Percentiles rank a stretch among this genome's conserved stretches.
Evolutionary conservation across 1,140 invertebrate species (phyloP).

Genomic region (Listronotus oregonensis): DNA sequence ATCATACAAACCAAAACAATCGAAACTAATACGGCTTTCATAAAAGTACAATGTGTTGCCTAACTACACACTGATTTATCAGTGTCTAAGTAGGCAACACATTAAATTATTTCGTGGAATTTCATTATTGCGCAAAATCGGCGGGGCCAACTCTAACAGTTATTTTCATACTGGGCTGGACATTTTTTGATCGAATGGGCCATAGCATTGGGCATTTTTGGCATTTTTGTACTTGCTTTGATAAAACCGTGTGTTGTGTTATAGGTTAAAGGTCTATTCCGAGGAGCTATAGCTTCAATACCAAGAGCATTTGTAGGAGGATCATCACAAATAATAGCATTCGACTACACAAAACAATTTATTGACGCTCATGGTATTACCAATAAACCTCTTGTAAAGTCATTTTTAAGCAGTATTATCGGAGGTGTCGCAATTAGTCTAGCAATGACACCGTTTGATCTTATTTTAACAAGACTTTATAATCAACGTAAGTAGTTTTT

Average conservation of each 20-base stretch:
- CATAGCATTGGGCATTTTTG: no score
- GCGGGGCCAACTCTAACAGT: no score
- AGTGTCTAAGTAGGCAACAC: no score
- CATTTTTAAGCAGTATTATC: slow-evolving; percentile 76
- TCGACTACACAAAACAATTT: slow-evolving; percentile 69
- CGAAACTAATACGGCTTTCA: no score
- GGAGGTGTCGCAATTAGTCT: slow-evolving; percentile 80
- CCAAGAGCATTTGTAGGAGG: slow-evolving; percentile 82
- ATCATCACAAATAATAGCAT: slow-evolving; percentile 82
- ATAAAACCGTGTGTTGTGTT: slow-evolving; percentile 62
- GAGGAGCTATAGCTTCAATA: slow-evolving; percentile 74
- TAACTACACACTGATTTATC: no score
- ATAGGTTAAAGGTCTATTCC: slow-evolving; percentile 69
- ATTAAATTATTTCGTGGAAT: no score
- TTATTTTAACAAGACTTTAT: slow-evolving; percentile 86
- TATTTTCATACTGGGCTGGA: no score
- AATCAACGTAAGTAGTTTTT: slow-evolving; percentile 87
- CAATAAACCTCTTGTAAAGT: slow-evolving; percentile 66
- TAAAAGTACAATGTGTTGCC: no score
- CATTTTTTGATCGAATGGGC: no score
- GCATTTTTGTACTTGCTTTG: no score
- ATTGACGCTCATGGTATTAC: slow-evolving; percentile 61
- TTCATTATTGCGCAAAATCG: no score
- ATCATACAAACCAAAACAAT: no score
- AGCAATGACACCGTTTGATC: slow-evolving; percentile 89